Conservation (phyloP, 2,113 vertebrate genomes). For the Peromyscus polionotus region DNA sequence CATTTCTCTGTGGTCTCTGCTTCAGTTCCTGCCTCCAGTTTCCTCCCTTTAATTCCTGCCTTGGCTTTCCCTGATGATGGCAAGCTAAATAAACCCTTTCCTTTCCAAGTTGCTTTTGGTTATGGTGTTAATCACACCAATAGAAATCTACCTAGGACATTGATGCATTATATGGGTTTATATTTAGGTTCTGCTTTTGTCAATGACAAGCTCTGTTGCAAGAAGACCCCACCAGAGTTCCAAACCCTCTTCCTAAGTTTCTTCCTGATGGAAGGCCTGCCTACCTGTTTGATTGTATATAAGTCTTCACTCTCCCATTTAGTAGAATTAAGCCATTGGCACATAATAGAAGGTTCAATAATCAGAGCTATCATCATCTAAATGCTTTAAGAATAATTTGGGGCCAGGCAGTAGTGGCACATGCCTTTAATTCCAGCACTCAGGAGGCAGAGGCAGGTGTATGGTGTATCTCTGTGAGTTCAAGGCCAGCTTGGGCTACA, state of each 20-base stretch:
- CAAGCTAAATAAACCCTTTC: background rate
- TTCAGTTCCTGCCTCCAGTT: background rate
- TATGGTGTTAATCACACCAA: background rate
- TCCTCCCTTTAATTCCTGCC: background rate
- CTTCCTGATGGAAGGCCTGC: background rate
- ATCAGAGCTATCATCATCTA: background rate
- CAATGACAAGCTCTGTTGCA: background rate
- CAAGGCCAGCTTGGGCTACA: too few relatives aligned
- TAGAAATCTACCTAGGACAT: background rate
- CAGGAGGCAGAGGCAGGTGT: too few relatives aligned
- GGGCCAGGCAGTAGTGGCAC: too few relatives aligned
- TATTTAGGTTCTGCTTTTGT: background rate
- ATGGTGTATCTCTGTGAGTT: too few relatives aligned
- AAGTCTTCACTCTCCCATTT: background rate
- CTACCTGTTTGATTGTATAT: background rate
- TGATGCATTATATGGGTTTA: background rate
- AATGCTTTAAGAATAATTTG: background rate
- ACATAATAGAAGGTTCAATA: background rate
- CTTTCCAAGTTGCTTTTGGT: background rate
- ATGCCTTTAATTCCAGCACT: too few relatives aligned
- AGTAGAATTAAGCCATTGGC: background rate
- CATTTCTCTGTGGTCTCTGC: background rate
- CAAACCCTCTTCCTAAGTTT: background rate
- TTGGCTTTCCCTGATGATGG: background rate
- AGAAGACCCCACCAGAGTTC: background rate